Evolutionary conservation across 2,797 vertebrate genomes (phyloP).

Genomic region (Acropternis orthonyx): DNA sequence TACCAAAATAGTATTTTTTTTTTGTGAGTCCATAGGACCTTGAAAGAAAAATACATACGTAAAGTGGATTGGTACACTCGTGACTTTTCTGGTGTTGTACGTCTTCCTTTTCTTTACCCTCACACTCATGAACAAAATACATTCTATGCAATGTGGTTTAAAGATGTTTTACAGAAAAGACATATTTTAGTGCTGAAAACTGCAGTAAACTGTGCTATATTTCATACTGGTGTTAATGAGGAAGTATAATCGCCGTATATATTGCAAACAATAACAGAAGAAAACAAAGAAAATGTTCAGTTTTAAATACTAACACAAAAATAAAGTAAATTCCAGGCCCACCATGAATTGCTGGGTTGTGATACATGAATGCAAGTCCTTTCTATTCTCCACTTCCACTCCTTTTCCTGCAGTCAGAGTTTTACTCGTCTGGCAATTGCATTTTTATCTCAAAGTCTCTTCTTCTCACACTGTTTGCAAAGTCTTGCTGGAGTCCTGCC

Average conservation of each 20-base stretch:
- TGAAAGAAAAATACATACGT: slow-evolving; percentile 67
- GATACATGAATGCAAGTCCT: slow-evolving; percentile 47
- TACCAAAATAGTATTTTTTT: slow-evolving; percentile 71
- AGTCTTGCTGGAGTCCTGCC: slow-evolving; percentile 38
- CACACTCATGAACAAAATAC: slow-evolving; percentile 55
- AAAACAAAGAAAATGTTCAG: slow-evolving; percentile 55
- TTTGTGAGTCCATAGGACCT: slow-evolving; percentile 77
- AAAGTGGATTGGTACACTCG: slow-evolving; percentile 4
- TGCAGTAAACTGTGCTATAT: slow-evolving; percentile 60
- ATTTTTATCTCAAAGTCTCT: slow-evolving; percentile 56
- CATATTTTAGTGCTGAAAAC: slow-evolving; percentile 63
- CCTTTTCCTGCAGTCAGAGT: slow-evolving; percentile 37
- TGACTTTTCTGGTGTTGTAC: slow-evolving; percentile 40
- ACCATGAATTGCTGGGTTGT: slow-evolving; percentile 37
- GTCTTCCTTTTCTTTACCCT: slow-evolving; percentile 35
- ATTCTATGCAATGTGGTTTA: slow-evolving; percentile 30
- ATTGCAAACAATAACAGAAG: slow-evolving; percentile 59
- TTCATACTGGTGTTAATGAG: slow-evolving; percentile 56
- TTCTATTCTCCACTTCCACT: not conserved
- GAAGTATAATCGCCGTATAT: slow-evolving; percentile 41
- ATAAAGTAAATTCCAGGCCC: slow-evolving; percentile 71
- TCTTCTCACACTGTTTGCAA: not conserved
- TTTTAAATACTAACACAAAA: slow-evolving; percentile 76
- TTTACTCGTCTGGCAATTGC: slow-evolving; percentile 28
- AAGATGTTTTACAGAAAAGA: slow-evolving; percentile 50